Evolutionary conservation across 2,888 invertebrate genomes (phyloP), one percentile per base, ranked within the genome.

Genomic region (Agonopterix subpropinquella): DNA sequence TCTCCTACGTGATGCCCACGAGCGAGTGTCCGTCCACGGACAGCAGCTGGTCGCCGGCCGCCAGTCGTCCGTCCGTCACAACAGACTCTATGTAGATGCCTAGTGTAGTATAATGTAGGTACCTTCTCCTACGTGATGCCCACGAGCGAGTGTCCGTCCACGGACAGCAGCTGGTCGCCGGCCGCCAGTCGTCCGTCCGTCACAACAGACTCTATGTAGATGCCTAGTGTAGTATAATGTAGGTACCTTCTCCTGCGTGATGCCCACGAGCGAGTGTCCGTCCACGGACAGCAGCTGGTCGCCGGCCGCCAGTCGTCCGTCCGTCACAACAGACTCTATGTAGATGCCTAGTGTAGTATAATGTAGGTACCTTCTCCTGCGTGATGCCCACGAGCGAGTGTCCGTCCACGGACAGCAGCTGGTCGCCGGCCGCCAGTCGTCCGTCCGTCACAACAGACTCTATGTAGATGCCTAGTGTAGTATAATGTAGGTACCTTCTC

Each of bases 11-110:
- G 60, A 94, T 94, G 43, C 94, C 97, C 52, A 97, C 93, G 50
- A 98, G 91, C 65, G 97, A 97, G 76, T 98, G 96, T 9, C 98
- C 98, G 79, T 99, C 99, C 1, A 99, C 99, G 56, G 97, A 95
- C 41, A 99, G 84, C 58, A 99, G 89, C 79, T 99, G 99, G 90
- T 99, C 99, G 10, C 99, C 99, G 55, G 98, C 97, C 65, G 97
- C 95, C 51, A 99, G 89, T 46, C 98, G 91, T 1, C 98, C 98
- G 89, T 99, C 98, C 50, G 97, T 94, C 41, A 99, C 98, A 35
- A 99, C 98, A 13, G 98, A 98, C 88, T 99, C 99, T 58, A 99
- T 98, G 88, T 99, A 99, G 76, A 99, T 99, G 44, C 99, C 99
- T 54, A 97, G 89, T 63, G n/a, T n/a, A n/a, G n/a, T n/a, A n/a